Percentiles rank a stretch among this genome's conserved stretches.
Evolutionary conservation across 2,797 vertebrate species (phyloP).

Genomic region (Galaxias olidus): DNA sequence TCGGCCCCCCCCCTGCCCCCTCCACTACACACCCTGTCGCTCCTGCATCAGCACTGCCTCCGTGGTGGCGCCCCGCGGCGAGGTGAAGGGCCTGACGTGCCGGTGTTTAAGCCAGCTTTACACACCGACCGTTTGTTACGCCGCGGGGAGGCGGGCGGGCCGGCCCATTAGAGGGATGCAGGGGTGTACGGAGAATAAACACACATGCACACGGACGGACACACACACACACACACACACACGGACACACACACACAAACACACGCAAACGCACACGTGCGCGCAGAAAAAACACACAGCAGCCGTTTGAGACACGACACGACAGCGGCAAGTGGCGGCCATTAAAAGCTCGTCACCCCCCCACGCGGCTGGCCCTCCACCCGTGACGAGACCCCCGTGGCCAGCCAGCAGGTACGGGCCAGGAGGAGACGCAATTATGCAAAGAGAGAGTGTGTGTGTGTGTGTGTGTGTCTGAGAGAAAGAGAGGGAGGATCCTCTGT

Average conservation of each 20-base stretch:
- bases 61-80: too few species aligned
- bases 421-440: conserved; percentile 23
- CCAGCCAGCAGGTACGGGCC: conserved; percentile 59
- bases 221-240: neutral
- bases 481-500: too few species aligned
- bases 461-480: conserved; percentile 15
- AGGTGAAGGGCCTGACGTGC: too few species aligned
- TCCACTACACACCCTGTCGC: conserved; percentile 14
- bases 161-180: too few species aligned
- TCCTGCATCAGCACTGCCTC: conserved; percentile 28
- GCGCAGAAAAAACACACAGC: conserved; percentile 61
- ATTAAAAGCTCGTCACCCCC: conserved; percentile 70
- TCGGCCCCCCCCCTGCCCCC: too few species aligned
- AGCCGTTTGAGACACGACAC: conserved; percentile 59
- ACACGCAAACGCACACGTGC: conserved; percentile 45
- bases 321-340: conserved; percentile 65
- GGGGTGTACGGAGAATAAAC: neutral
- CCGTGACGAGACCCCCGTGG: conserved; percentile 17
- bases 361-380: conserved; percentile 57
- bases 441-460: conserved; percentile 43
- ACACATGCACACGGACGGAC: neutral
- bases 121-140: too few species aligned
- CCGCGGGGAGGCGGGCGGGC: too few species aligned
- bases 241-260: conserved; percentile 37
- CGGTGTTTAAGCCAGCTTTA: too few species aligned